Conservation (phyloP, 2,113 vertebrate species). For the Mixornis gularis region DNA sequence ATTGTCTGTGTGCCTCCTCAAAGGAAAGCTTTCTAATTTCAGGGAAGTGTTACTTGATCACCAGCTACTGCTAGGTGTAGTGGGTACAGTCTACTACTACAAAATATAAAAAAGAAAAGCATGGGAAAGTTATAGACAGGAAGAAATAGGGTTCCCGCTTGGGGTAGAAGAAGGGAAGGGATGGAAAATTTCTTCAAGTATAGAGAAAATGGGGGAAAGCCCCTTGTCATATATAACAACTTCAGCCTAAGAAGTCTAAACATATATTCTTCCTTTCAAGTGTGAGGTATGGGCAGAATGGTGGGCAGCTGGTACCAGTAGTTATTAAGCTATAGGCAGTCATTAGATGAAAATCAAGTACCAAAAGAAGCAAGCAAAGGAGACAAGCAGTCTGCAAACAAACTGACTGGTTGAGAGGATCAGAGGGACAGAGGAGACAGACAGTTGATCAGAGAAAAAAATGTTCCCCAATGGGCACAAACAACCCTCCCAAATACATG, state of each 20-base stretch:
- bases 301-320: neutral
- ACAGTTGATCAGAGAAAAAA: constrained; percentile 8
- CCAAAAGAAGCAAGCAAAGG: neutral
- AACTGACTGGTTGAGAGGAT: neutral
- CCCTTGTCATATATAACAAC: neutral
- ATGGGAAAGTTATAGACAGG: neutral
- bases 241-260: neutral
- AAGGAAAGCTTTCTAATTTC: neutral
- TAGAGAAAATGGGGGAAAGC: neutral
- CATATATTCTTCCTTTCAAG: neutral
- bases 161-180: neutral
- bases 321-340: neutral
- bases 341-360: neutral
- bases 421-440: neutral
- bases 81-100: neutral
- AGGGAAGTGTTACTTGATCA: neutral
- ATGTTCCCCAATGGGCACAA: neutral
- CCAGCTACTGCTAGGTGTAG: neutral
- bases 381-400: neutral
- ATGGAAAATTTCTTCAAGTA: neutral
- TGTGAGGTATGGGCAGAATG: neutral
- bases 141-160: neutral
- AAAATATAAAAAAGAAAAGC: neutral
- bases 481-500: neutral
- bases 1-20: neutral